Conservation (phyloP, 2,888 invertebrate genomes). For the Coenonympha glycerion region DNA sequence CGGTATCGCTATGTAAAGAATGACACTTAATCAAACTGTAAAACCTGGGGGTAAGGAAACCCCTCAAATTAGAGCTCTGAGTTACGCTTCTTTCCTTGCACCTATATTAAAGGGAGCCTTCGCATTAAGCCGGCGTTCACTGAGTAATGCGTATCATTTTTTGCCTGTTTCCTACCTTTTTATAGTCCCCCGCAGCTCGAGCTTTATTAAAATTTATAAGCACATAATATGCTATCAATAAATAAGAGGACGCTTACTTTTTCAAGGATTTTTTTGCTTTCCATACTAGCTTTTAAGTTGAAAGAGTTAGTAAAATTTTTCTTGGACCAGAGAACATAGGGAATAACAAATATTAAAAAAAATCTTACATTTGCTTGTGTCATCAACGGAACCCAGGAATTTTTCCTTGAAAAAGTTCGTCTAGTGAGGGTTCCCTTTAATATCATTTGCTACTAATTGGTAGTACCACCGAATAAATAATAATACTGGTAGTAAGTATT, state of each 20-base stretch:
- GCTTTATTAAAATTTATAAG: slow-evolving; percentile 52
- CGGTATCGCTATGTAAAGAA: slow-evolving; percentile 6
- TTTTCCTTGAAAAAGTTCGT: too few relatives aligned
- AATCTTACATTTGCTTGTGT: too few relatives aligned
- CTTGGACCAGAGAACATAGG: too few relatives aligned
- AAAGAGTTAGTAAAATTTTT: too few relatives aligned
- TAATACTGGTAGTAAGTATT: too few relatives aligned
- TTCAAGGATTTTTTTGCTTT: not conserved
- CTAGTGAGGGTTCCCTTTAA: too few relatives aligned
- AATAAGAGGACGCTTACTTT: slow-evolving; percentile 20
- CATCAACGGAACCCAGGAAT: too few relatives aligned
- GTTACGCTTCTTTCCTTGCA: slow-evolving; percentile 41
- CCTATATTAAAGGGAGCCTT: slow-evolving; percentile 37
- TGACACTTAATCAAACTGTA: slow-evolving; percentile 43
- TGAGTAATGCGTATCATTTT: slow-evolving; percentile 53
- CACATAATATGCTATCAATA: slow-evolving; percentile 50
- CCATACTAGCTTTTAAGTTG: not conserved
- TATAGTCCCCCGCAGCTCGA: slow-evolving; percentile 35
- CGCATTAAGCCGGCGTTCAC: slow-evolving; percentile 37
- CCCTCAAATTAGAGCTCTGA: slow-evolving; percentile 31
- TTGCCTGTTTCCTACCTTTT: slow-evolving; percentile 44
- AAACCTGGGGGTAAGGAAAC: slow-evolving; percentile 36
- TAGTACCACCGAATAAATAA: too few relatives aligned
- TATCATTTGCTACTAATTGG: too few relatives aligned
- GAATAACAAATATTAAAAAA: too few relatives aligned